A percentile compares a stretch with the other conserved stretches of the same genome.
These are phyloP conservation scores for Misgurnus mizolepis DNA, from an alignment of 2,113 vertebrate species.

Conservation along the genomic window DNA sequence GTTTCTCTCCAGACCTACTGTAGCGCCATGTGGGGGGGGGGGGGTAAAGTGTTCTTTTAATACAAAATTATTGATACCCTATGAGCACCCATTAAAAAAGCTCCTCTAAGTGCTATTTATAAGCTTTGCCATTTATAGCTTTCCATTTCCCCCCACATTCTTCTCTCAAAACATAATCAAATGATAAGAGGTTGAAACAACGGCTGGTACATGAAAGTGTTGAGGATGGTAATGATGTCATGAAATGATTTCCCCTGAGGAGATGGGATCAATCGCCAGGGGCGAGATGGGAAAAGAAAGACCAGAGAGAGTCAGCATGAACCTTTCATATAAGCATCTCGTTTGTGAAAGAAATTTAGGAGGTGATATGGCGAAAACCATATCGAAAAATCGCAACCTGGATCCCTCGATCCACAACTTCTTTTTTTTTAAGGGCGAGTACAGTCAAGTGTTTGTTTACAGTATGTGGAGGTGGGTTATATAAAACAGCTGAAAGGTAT, in stretches of 20 bases:
- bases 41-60: constrained; percentile 36
- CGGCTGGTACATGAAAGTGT: constrained; percentile 88
- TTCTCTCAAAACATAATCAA: constrained; percentile 83
- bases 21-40: constrained; percentile 11
- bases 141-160: background rate
- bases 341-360: constrained; percentile 52
- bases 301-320: constrained; percentile 65
- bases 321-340: constrained; percentile 69
- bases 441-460: constrained; percentile 68
- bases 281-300: constrained; percentile 81
- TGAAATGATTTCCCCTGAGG: constrained; percentile 98
- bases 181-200: constrained; percentile 86
- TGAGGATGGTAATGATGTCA: constrained; percentile 91
- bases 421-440: constrained; percentile 6
- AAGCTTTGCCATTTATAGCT: constrained; percentile 55
- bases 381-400: constrained; percentile 59
- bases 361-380: constrained; percentile 62
- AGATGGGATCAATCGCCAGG: constrained; percentile 91
- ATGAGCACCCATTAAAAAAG: constrained; percentile 55
- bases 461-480: constrained; percentile 79
- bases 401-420: constrained; percentile 40
- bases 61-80: constrained; percentile 44
- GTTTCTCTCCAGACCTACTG: constrained; percentile 21
- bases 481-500: constrained; percentile 94
- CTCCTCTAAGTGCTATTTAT: constrained; percentile 59